A percentile compares a stretch with the other conserved stretches of the same genome.
phyloP scores from a whole-genome alignment of 2,888 invertebrate species.

The Sialis lutaria region DNA sequence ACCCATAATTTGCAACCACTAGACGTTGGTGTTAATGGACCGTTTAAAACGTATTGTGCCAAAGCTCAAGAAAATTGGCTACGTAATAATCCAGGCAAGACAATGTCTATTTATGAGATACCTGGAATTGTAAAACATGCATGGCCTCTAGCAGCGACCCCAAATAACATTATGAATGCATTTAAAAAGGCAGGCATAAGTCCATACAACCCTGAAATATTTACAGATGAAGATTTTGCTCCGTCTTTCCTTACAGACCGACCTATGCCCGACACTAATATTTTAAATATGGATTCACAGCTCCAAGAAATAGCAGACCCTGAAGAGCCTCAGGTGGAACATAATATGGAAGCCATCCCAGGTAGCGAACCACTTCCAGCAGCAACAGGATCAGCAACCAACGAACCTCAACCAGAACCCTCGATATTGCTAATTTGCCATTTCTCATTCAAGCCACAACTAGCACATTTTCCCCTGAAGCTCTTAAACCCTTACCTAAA shows the following conservation, averaged over 20 bases:
- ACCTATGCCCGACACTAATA: background rate
- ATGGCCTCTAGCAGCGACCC: conserved; percentile 11
- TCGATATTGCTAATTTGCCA: background rate
- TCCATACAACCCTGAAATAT: conserved; percentile 9
- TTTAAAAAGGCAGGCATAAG: conserved; percentile 13
- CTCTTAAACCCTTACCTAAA: conserved; percentile 8
- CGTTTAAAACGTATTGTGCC: conserved; percentile 10
- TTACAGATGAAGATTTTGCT: conserved; percentile 8
- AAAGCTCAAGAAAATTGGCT: conserved; percentile 9
- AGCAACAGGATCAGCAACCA: background rate
- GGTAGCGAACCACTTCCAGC: background rate
- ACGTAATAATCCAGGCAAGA: conserved; percentile 10
- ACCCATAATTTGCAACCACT: conserved; percentile 12
- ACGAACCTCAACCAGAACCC: background rate
- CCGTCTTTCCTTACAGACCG: conserved; percentile 5
- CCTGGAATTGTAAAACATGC: conserved; percentile 12
- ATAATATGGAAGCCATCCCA: conserved; percentile 1
- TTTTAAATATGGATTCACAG: background rate
- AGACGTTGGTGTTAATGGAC: conserved; percentile 11
- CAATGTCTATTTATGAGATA: conserved; percentile 10
- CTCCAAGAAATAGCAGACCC: background rate
- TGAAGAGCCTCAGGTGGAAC: background rate
- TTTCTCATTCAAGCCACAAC: background rate
- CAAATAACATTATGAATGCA: conserved; percentile 7
- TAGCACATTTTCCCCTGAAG: conserved; percentile 6